These are phyloP conservation scores for Equus quagga DNA, from an alignment of 2,113 vertebrate genomes.

Conservation along the genomic window DNA sequence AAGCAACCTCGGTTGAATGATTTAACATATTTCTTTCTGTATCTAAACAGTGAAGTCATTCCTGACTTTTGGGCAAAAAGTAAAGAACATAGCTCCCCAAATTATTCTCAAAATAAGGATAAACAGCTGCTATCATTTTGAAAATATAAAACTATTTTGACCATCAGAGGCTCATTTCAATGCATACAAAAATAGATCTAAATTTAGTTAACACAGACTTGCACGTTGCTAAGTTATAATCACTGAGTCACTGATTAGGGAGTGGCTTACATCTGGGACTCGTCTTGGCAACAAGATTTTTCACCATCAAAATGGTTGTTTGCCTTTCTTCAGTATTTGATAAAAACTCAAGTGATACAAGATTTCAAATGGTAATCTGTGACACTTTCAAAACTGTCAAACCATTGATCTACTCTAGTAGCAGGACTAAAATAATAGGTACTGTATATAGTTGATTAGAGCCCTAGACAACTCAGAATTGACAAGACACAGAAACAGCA, in stretches of 20 bases:
- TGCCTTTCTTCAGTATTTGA: slow-evolving; percentile 34
- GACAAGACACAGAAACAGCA: background rate
- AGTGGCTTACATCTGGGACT: slow-evolving; percentile 71
- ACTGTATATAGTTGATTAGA: background rate
- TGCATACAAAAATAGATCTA: slow-evolving; percentile 69
- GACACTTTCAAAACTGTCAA: slow-evolving; percentile 16
- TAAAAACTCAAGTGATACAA: slow-evolving; percentile 32
- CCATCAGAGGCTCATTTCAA: slow-evolving; percentile 68
- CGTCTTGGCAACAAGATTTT: slow-evolving; percentile 68
- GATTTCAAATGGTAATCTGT: slow-evolving; percentile 38
- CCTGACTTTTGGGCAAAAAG: slow-evolving; percentile 62
- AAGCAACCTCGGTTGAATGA: slow-evolving; percentile 66
- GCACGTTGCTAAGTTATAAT: slow-evolving; percentile 75
- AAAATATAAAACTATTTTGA: slow-evolving; percentile 75
- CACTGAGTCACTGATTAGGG: slow-evolving; percentile 75
- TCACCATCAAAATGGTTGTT: slow-evolving; percentile 59
- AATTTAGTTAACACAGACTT: slow-evolving; percentile 67
- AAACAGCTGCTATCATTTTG: slow-evolving; percentile 75
- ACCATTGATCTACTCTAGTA: slow-evolving; percentile 13
- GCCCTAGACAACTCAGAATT: background rate
- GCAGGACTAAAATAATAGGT: background rate
- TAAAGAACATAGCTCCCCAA: slow-evolving; percentile 53
- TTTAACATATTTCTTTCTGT: slow-evolving; percentile 76
- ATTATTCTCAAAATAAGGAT: slow-evolving; percentile 75
- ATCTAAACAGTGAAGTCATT: slow-evolving; percentile 80